Conservation (phyloP, 2,113 vertebrate genomes). For the Pleuronectes platessa region DNA sequence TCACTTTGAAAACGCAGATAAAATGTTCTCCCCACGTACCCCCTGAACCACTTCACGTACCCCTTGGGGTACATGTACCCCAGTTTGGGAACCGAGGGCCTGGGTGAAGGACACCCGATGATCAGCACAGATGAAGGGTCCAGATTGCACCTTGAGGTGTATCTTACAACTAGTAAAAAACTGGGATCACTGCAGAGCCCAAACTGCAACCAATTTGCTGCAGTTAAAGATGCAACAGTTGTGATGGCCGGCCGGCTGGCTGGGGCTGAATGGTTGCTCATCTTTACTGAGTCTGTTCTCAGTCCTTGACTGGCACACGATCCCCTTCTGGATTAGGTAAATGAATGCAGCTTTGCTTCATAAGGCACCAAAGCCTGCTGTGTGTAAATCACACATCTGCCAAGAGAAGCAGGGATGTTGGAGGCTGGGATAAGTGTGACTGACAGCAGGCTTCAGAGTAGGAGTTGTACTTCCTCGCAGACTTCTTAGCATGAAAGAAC, state of each 20-base stretch:
- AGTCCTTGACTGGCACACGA: constrained; percentile 18
- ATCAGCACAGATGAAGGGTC: too few relatives aligned
- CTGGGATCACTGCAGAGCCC: too few relatives aligned
- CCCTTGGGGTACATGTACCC: too few relatives aligned
- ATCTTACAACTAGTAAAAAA: too few relatives aligned
- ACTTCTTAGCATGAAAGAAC: background rate
- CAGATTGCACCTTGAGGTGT: too few relatives aligned
- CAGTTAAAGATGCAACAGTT: background rate
- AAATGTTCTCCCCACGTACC: too few relatives aligned
- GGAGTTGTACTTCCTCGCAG: background rate
- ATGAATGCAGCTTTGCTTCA: background rate
- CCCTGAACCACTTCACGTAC: too few relatives aligned
- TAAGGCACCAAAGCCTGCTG: background rate
- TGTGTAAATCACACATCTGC: constrained; percentile 13
- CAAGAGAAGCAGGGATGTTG: background rate
- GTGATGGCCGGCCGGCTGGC: background rate
- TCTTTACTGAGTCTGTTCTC: constrained; percentile 6
- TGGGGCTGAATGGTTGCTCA: background rate
- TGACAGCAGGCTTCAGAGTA: background rate
- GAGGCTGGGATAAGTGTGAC: background rate
- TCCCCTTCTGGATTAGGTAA: constrained; percentile 2
- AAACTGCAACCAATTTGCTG: background rate
- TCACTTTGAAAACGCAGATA: too few relatives aligned
- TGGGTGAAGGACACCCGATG: too few relatives aligned
- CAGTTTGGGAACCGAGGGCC: too few relatives aligned